Conservation (phyloP, 2,113 vertebrate genomes). For the Climacteris rufus region DNA sequence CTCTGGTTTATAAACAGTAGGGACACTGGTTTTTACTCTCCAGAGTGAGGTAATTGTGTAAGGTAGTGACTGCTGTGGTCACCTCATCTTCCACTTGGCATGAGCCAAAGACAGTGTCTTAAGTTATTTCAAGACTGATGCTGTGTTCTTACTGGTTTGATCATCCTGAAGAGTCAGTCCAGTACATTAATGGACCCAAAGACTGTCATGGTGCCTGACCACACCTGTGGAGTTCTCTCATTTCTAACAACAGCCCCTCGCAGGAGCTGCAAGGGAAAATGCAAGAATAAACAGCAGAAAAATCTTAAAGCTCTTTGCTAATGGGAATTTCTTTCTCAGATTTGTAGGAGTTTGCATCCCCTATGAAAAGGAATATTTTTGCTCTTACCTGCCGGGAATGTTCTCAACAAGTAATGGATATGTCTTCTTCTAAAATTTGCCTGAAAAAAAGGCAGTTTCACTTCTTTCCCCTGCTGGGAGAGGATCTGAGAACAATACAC, state of each 20-base stretch:
- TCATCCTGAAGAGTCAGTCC: background rate
- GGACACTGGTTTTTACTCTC: background rate
- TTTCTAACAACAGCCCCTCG: background rate
- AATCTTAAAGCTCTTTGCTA: background rate
- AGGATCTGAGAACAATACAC: background rate
- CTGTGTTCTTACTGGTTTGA: background rate
- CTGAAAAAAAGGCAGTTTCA: background rate
- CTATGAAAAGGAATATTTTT: background rate
- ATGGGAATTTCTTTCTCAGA: background rate
- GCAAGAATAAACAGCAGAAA: background rate
- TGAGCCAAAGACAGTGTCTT: fast-evolving
- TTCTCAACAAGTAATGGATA: background rate
- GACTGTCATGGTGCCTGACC: background rate
- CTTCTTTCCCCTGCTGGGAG: background rate
- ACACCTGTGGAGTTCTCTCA: background rate
- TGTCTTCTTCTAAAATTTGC: background rate
- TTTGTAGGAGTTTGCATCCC: background rate
- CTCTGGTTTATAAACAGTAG: background rate
- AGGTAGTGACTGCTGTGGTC: background rate
- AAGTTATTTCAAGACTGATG: background rate
- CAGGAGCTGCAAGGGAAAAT: background rate
- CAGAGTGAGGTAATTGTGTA: background rate
- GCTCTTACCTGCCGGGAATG: background rate
- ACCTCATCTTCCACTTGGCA: background rate
- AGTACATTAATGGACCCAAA: background rate